Percentiles rank a stretch among this genome's conserved stretches.
phyloP scores from a whole-genome alignment of 2,888 invertebrate species.

The Cybosia mesomella region DNA sequence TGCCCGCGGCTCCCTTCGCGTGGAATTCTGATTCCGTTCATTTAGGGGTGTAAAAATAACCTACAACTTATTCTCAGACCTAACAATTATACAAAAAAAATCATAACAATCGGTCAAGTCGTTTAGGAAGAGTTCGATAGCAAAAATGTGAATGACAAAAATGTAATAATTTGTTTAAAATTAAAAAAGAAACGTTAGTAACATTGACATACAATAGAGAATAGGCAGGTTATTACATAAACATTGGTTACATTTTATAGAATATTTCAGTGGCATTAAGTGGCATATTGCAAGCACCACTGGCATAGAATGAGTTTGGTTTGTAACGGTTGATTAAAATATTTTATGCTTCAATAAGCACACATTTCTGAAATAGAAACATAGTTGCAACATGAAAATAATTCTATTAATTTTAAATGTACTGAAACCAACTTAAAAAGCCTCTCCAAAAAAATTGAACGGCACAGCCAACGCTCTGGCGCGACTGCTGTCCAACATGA shows the following conservation, averaged over 20 bases:
- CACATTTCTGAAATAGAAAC: not conserved
- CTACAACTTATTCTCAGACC: too few species aligned
- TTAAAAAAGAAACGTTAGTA: not conserved
- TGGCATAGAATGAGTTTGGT: constrained; percentile 7
- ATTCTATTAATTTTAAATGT: not conserved
- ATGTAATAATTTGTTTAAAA: not conserved
- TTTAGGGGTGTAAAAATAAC: too few species aligned
- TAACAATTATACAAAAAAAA: too few species aligned
- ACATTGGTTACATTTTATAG: not conserved
- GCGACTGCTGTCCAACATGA: too few species aligned
- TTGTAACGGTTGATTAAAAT: constrained; percentile 14
- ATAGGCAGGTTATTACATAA: constrained; percentile 2
- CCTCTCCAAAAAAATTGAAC: too few species aligned
- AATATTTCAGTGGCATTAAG: not conserved
- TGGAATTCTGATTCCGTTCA: too few species aligned
- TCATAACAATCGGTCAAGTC: too few species aligned
- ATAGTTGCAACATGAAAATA: not conserved
- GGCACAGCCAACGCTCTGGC: too few species aligned
- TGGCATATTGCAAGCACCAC: not conserved
- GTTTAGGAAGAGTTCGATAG: too few species aligned
- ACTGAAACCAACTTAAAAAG: too few species aligned
- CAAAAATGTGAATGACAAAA: not conserved
- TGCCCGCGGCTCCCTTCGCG: too few species aligned
- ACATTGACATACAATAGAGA: not conserved
- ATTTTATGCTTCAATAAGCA: not conserved